Evolutionary conservation across 2,888 invertebrate species (phyloP).

Genomic region (Phyllotreta cruciferae): DNA sequence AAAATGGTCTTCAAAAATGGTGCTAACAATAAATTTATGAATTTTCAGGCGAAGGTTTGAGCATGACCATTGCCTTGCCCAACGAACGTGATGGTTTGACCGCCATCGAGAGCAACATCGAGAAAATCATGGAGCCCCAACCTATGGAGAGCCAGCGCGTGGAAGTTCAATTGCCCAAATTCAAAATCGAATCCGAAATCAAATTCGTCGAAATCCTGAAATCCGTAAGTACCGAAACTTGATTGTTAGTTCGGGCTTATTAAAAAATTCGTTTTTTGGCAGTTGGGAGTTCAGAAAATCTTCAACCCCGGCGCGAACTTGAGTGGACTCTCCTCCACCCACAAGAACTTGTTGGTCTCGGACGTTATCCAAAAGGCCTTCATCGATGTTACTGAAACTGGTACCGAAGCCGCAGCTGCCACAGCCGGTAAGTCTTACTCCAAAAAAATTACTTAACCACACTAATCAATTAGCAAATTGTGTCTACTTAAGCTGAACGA

Average conservation of each 20-base stretch:
- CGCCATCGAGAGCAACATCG: slow-evolving; percentile 38
- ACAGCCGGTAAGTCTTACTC: slow-evolving; percentile 42
- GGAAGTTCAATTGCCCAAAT: slow-evolving; percentile 44
- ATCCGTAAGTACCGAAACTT: slow-evolving; percentile 38
- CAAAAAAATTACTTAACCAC: not conserved
- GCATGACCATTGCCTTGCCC: slow-evolving; percentile 46
- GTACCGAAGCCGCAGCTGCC: slow-evolving; percentile 56
- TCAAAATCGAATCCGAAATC: slow-evolving; percentile 43
- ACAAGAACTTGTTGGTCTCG: slow-evolving; percentile 46
- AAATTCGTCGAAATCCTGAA: slow-evolving; percentile 43
- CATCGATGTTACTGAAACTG: slow-evolving; percentile 55
- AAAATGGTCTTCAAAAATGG: too few species aligned
- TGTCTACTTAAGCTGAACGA: not conserved
- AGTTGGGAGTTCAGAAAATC: slow-evolving; percentile 44
- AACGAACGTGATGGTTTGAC: slow-evolving; percentile 44
- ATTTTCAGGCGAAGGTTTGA: slow-evolving; percentile 6
- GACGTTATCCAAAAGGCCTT: slow-evolving; percentile 55
- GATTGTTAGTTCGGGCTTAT: not conserved
- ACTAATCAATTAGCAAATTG: not conserved
- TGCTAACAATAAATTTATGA: too few species aligned
- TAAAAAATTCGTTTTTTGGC: slow-evolving; percentile 6
- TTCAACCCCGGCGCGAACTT: slow-evolving; percentile 46
- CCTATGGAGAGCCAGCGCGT: slow-evolving; percentile 28
- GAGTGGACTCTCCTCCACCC: slow-evolving; percentile 44
- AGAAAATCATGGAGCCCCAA: slow-evolving; percentile 34